phyloP scores from a whole-genome alignment of 2,113 vertebrate genomes.

The Physeter macrocephalus region DNA sequence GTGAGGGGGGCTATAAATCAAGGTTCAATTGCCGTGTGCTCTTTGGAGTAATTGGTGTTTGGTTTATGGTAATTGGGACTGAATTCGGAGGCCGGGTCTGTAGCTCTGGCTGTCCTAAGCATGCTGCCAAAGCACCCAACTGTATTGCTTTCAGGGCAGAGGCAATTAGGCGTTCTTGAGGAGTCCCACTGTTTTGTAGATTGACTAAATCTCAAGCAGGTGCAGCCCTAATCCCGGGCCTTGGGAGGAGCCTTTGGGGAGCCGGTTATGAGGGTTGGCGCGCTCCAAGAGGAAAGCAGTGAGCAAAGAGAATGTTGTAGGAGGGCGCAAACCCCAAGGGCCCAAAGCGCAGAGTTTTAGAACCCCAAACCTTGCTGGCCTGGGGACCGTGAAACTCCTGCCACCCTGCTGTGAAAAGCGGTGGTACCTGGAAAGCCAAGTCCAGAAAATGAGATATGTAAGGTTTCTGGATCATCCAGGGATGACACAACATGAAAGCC shows the following conservation, averaged over 20 bases:
- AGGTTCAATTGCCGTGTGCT: not conserved
- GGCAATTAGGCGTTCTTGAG: conserved; percentile 36
- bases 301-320: not conserved
- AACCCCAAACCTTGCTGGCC: not conserved
- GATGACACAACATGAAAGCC: not conserved
- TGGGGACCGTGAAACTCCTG: not conserved
- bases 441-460: not conserved
- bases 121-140: not conserved
- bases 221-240: conserved; percentile 42
- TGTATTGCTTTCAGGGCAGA: conserved; percentile 43
- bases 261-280: not conserved
- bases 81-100: not conserved
- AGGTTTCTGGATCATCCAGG: not conserved
- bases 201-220: conserved; percentile 60
- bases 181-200: conserved; percentile 28
- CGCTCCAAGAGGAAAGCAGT: not conserved
- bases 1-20: not conserved
- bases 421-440: not conserved
- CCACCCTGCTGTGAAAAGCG: not conserved
- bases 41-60: not conserved
- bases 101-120: not conserved
- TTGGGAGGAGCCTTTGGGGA: not conserved
- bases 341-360: not conserved
- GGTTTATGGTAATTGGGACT: conserved; percentile 2
- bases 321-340: not conserved